Percentiles rank a stretch among this genome's conserved stretches.
Conservation (phyloP, 2,888 invertebrate species). For the Silvanus unidentatus region DNA sequence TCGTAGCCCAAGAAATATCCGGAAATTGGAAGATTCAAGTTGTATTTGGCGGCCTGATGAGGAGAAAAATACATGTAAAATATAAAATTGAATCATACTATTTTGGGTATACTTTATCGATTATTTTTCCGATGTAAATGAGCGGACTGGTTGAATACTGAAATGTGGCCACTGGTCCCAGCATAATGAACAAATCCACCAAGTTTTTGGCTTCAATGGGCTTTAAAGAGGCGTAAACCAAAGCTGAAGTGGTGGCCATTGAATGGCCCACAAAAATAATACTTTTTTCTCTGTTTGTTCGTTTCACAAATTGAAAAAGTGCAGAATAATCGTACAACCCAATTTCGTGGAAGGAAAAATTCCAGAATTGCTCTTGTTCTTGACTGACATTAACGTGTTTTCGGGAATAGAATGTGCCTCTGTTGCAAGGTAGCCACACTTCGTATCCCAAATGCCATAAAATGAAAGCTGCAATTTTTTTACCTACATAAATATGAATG, state of each 20-base stretch:
- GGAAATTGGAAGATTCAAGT: too few relatives aligned
- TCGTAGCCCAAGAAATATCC: too few relatives aligned
- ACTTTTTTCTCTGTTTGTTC: too few relatives aligned
- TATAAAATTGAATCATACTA: too few relatives aligned
- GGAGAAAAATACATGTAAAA: too few relatives aligned
- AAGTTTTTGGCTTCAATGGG: conserved; percentile 10
- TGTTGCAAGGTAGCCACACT: conserved; percentile 18
- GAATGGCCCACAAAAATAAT: conserved; percentile 22
- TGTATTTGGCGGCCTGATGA: too few relatives aligned
- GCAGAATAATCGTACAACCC: conserved; percentile 18
- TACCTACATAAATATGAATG: too few relatives aligned
- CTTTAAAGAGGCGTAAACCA: conserved; percentile 15
- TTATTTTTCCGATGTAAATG: too few relatives aligned
- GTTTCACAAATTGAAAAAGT: conserved; percentile 11
- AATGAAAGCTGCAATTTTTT: conserved; percentile 12
- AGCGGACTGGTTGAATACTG: too few relatives aligned
- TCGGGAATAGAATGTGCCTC: conserved; percentile 16
- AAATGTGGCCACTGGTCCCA: too few relatives aligned
- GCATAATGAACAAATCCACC: too few relatives aligned
- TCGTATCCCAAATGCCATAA: conserved; percentile 17
- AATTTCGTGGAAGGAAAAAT: conserved; percentile 23
- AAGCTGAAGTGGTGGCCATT: conserved; percentile 13
- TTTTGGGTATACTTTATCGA: too few relatives aligned
- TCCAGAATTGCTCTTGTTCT: conserved; percentile 13
- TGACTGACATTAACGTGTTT: conserved; percentile 11